Evolutionary conservation across 2,888 invertebrate species (phyloP).

Genomic region (Gerris lacustris): DNA sequence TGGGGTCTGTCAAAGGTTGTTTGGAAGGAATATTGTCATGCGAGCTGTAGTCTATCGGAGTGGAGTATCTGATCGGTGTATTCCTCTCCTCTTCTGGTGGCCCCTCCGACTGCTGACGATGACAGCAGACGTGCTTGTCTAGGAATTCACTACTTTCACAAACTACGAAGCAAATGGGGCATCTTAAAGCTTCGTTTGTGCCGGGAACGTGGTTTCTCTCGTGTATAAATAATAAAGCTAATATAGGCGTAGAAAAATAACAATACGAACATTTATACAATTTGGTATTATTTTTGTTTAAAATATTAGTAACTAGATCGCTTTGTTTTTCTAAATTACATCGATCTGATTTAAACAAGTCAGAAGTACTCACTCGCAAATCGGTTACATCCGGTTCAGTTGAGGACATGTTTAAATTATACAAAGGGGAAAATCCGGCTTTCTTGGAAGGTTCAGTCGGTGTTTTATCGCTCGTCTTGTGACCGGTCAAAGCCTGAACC

Average conservation of each 20-base stretch:
- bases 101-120: constrained; percentile 40
- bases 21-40: neutral
- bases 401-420: neutral
- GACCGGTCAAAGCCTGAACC: constrained; percentile 38
- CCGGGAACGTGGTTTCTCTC: constrained; percentile 59
- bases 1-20: neutral
- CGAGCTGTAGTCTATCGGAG: constrained; percentile 1
- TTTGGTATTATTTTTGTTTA: constrained; percentile 54
- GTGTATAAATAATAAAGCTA: constrained; percentile 83
- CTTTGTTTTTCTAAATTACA: constrained; percentile 13
- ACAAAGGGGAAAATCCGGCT: constrained; percentile 8
- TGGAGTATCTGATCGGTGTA: neutral
- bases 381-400: neutral
- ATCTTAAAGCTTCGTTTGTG: constrained; percentile 38
- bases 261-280: constrained; percentile 83
- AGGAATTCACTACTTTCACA: constrained; percentile 47
- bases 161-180: constrained; percentile 48
- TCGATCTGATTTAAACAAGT: neutral
- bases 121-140: constrained; percentile 50
- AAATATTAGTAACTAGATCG: constrained; percentile 22
- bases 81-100: constrained; percentile 29
- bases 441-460: constrained; percentile 21
- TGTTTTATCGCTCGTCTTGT: constrained; percentile 19
- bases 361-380: neutral
- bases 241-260: constrained; percentile 74